Base-by-base conservation (phyloP, 2,888 invertebrate genomes). In the Caenorhabditis zanzibari region DNA sequence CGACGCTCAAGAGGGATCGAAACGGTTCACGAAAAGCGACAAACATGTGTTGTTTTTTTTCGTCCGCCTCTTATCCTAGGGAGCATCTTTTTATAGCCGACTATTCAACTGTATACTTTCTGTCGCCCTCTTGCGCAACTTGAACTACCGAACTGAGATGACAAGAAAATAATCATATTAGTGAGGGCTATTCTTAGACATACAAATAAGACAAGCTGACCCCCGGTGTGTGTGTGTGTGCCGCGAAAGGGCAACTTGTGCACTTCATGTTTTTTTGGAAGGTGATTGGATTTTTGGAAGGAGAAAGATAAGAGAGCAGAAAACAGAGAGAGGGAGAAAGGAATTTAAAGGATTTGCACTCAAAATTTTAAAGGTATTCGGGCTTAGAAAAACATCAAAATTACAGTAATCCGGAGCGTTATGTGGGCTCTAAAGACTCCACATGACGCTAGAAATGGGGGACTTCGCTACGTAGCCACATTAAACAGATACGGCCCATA, bases 41-140 rank as follows among this genome's bases (percentile, higher is more conserved):
- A 68, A 68, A 52, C 52, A 68, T 68, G 66, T 52, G 49, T 32
- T 59, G 47, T 35, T 47, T 35, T 35, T 47, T 68, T 28, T 35
- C 22, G 28, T 5, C 7, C 44, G 26, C 26, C 26, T 22, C 61
- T 22, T 38, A 14, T 32, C 32, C 32, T 32, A 41, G 24, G 22
- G 10, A 52, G 19, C 49, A 68, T 68, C 66, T 68, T 68, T 68
- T 68, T 52, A 68, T 68, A 68, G 66, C 41, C 59, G 2, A n/a
- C 44, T n/a, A 9, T 61, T 14, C 35, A 32, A 12, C 16, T 58
- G 9, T 58, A 32, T 44, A 44, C 38, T 24, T 38, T 44, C n/a
- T n/a, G n/a, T n/a, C n/a, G n/a, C n/a, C n/a, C n/a, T n/a, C n/a
- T 68, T 68, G 66, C 66, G 52, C 66, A 68, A 68, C 66, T 68